Evolutionary conservation across 2,888 invertebrate genomes (phyloP).

Genomic region (Cheilosia pagana): DNA sequence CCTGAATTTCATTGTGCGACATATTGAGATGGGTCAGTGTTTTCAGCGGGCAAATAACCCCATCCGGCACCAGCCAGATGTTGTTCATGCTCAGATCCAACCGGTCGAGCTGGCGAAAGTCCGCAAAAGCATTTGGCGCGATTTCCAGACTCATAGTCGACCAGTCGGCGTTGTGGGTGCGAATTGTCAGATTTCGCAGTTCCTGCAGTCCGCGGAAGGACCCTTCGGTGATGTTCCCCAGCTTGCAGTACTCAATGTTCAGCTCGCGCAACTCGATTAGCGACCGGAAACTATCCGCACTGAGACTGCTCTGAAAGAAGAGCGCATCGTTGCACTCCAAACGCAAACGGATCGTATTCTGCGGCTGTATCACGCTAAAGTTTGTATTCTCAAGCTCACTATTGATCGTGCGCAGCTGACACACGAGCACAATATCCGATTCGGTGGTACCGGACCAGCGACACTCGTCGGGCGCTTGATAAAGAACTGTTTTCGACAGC

Average conservation of each 20-base stretch:
- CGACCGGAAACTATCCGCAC: slow-evolving; percentile 91
- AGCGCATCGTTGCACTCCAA: slow-evolving; percentile 92
- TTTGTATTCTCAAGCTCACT: slow-evolving; percentile 95
- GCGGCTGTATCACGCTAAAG: slow-evolving; percentile 93
- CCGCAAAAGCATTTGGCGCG: slow-evolving; percentile 90
- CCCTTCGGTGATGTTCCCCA: slow-evolving; percentile 92
- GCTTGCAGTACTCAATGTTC: slow-evolving; percentile 93
- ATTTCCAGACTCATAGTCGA: slow-evolving; percentile 93
- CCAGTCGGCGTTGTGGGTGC: slow-evolving; percentile 93
- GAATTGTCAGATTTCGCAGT: slow-evolving; percentile 92
- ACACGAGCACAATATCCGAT: slow-evolving; percentile 89
- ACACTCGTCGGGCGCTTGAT: slow-evolving; percentile 94
- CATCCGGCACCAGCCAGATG: slow-evolving; percentile 94
- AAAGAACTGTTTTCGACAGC: slow-evolving; percentile 84
- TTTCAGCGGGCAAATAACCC: slow-evolving; percentile 92
- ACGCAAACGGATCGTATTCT: slow-evolving; percentile 91
- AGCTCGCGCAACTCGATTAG: slow-evolving; percentile 91
- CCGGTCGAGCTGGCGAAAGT: slow-evolving; percentile 91
- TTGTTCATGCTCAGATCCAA: slow-evolving; percentile 94
- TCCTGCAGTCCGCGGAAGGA: slow-evolving; percentile 92
- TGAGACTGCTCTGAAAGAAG: slow-evolving; percentile 91
- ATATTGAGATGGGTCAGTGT: slow-evolving; percentile 92
- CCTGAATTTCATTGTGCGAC: slow-evolving; percentile 93
- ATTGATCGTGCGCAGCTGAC: slow-evolving; percentile 92
- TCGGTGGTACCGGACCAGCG: slow-evolving; percentile 83